phyloP scores from a whole-genome alignment of 2,113 vertebrate genomes.

The Eupsittula cactorum region DNA sequence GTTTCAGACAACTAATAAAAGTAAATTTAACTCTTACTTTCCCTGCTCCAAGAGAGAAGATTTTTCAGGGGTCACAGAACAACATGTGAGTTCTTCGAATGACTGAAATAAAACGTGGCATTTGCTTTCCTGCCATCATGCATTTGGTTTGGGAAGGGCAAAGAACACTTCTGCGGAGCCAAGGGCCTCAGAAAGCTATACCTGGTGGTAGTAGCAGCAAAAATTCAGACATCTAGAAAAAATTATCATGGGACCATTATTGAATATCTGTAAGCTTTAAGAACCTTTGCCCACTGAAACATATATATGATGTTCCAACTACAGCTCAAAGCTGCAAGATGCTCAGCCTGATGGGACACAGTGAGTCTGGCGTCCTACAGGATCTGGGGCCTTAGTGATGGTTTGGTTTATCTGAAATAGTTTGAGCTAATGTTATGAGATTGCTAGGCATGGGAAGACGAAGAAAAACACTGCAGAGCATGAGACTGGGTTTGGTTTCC shows the following conservation, averaged over 20 bases:
- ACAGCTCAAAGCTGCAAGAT: not conserved
- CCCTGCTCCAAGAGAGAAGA: not conserved
- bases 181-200: not conserved
- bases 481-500: not conserved
- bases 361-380: not conserved
- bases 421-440: not conserved
- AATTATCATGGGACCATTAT: not conserved
- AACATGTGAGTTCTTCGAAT: not conserved
- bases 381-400: not conserved
- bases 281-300: not conserved
- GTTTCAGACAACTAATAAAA: not conserved
- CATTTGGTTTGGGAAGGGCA: constrained; percentile 21
- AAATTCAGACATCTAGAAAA: not conserved
- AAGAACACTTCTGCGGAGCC: constrained; percentile 7
- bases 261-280: not conserved
- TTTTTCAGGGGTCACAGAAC: not conserved
- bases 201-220: not conserved
- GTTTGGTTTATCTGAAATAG: not conserved
- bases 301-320: not conserved
- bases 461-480: not conserved
- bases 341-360: not conserved
- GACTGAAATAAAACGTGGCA: not conserved
- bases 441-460: rapidly evolving
- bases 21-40: not conserved
- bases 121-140: constrained; percentile 16